Evolutionary conservation across 2,797 vertebrate genomes (phyloP).

Genomic region (Monodelphis domestica): DNA sequence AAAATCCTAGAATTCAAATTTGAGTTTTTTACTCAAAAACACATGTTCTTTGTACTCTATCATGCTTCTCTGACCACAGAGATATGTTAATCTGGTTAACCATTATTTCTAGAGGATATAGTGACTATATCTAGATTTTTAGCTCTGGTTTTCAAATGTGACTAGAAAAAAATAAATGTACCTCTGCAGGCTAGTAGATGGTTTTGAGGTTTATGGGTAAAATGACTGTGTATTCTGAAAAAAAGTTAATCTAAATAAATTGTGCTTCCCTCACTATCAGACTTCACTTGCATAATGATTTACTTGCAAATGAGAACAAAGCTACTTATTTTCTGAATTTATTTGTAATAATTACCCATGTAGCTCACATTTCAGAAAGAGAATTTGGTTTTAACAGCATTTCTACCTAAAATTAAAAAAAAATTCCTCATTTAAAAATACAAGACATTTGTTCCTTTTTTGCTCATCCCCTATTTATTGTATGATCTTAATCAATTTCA

Average conservation of each 20-base stretch:
- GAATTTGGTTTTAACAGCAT: conserved; percentile 58
- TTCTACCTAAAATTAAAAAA: not conserved
- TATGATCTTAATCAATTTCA: not conserved
- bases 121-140: conserved; percentile 54
- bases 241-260: conserved; percentile 70
- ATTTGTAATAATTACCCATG: conserved; percentile 66
- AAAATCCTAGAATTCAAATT: not conserved
- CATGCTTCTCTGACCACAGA: not conserved
- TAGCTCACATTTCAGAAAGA: conserved; percentile 56
- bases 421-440: not conserved
- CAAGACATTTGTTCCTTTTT: not conserved
- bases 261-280: conserved; percentile 46
- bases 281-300: conserved; percentile 69
- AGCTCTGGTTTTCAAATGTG: conserved; percentile 45
- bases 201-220: conserved; percentile 60
- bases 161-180: conserved; percentile 44
- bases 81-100: conserved; percentile 43
- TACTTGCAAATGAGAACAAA: conserved; percentile 51
- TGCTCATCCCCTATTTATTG: not conserved
- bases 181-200: conserved; percentile 55
- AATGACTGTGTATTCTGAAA: conserved; percentile 29
- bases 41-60: not conserved
- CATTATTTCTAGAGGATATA: not conserved
- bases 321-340: conserved; percentile 70
- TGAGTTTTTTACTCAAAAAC: not conserved